Percentiles rank a stretch among this genome's conserved stretches.
Conservation (phyloP, 2,888 invertebrate species). For the Ophonus ardosiacus region DNA sequence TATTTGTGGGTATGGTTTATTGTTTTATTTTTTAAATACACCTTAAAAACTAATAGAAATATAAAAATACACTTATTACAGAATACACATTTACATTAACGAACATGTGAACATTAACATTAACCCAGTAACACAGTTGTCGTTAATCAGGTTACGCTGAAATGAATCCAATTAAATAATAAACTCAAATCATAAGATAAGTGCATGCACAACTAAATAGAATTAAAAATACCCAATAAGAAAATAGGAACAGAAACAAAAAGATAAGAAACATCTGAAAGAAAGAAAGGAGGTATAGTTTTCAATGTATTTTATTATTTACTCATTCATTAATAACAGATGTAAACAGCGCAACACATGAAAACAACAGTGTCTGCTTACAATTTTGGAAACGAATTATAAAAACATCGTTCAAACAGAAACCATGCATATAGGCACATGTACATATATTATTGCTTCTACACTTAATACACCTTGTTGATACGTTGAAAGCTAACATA, state of each 20-base stretch:
- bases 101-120: neutral
- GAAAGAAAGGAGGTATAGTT: neutral
- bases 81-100: neutral
- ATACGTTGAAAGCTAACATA: slow-evolving; percentile 65
- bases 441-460: slow-evolving; percentile 73
- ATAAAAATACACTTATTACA: neutral
- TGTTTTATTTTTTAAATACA: slow-evolving; percentile 17
- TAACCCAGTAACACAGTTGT: slow-evolving; percentile 34
- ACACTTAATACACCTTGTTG: slow-evolving; percentile 63
- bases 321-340: slow-evolving; percentile 63
- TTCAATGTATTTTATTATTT: slow-evolving; percentile 55
- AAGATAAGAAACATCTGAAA: neutral
- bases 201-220: neutral
- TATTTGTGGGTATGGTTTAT: slow-evolving; percentile 23
- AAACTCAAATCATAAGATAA: neutral
- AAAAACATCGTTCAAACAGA: slow-evolving; percentile 71
- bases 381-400: slow-evolving; percentile 69
- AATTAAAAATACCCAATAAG: neutral
- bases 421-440: slow-evolving; percentile 71
- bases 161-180: neutral
- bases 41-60: neutral
- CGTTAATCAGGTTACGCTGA: slow-evolving; percentile 26
- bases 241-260: slow-evolving; percentile 1
- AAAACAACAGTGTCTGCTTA: slow-evolving; percentile 64
- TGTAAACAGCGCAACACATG: slow-evolving; percentile 64